Evolutionary conservation across 2,888 invertebrate species (phyloP), one percentile per base, ranked within the genome.

Genomic region (Pantelozetes paolii): DNA sequence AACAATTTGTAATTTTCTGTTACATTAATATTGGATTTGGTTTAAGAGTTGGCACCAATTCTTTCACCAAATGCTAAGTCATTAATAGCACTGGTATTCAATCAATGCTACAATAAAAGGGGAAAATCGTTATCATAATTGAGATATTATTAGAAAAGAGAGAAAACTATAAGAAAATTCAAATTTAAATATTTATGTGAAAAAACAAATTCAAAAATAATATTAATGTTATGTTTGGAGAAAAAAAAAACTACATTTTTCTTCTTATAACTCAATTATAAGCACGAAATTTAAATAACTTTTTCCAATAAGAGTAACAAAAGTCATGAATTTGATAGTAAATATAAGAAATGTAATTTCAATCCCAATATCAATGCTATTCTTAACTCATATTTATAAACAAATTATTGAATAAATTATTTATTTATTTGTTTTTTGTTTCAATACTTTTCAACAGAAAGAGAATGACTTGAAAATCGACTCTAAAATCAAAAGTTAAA

Each of bases 41-140:
- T 62, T 3, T n/a, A 62, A 62, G 1, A 18, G 62, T 62, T 62
- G 62, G 62, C 62, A 62, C 62, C 50, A 59, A 59, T 23, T 59
- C 30, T 59, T 1, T 26, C 2, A 28, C 30, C 32, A 18, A 62
- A 62, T 20, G 18, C n/a, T 20, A 62, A 62, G 62, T 36, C 62
- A 62, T 62, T 18, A 32, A 62, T 28, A 15, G 30, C 30, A 28
- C 18, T 32, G 15, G 36, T 36, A 45, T 45, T 45, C 2, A 15
- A 45, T 45, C n/a, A 45, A 15, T 50, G 50, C n/a, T n/a, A n/a
- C n/a, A 36, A 36, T 8, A 36, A 36, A 36, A 36, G 5, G 36
- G 9, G 36, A 8, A 36, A 36, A 36, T 36, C 36, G 9, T 36
- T 36, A 36, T 36, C 9, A 36, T 36, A 36, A 36, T 36, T 9